These are phyloP conservation scores for Garra rufa DNA, from an alignment of 2,113 vertebrate genomes.

Conservation along the genomic window DNA sequence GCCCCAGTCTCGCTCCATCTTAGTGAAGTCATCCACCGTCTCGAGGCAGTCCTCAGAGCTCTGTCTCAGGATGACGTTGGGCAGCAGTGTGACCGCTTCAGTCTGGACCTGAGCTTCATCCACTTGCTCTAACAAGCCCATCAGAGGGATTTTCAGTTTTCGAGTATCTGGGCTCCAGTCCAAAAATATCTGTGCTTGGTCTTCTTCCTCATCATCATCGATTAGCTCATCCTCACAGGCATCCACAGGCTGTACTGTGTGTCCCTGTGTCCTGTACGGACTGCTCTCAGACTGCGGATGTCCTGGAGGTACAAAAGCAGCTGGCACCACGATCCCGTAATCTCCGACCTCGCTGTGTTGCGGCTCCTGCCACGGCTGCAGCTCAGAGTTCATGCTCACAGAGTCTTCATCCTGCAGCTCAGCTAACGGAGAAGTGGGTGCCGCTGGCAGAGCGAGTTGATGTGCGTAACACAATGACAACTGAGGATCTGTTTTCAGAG, in stretches of 20 bases:
- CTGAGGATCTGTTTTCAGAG: background rate
- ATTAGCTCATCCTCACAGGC: constrained; percentile 11
- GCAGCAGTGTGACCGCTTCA: background rate
- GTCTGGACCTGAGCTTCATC: background rate
- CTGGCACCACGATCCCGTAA: background rate
- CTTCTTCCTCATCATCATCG: constrained; percentile 54
- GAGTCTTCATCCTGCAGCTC: background rate
- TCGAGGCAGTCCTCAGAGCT: constrained; percentile 53
- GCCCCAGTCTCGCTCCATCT: constrained; percentile 79
- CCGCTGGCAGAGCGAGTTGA: background rate
- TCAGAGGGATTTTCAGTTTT: constrained; percentile 70
- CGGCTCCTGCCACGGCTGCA: background rate
- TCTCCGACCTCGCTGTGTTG: background rate
- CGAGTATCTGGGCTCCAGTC: constrained; percentile 75
- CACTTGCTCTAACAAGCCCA: constrained; percentile 57
- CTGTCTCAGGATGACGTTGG: constrained; percentile 66
- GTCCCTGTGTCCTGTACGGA: background rate
- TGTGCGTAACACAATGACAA: background rate
- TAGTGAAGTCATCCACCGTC: constrained; percentile 65
- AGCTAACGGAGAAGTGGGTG: background rate
- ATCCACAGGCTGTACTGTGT: background rate
- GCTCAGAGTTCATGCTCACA: background rate
- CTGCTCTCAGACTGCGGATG: background rate
- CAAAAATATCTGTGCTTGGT: constrained; percentile 59
- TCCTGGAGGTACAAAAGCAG: fast-evolving